These are phyloP conservation scores for Cotesia vestalis DNA, from an alignment of 1,140 invertebrate genomes.

Conservation along the genomic window DNA sequence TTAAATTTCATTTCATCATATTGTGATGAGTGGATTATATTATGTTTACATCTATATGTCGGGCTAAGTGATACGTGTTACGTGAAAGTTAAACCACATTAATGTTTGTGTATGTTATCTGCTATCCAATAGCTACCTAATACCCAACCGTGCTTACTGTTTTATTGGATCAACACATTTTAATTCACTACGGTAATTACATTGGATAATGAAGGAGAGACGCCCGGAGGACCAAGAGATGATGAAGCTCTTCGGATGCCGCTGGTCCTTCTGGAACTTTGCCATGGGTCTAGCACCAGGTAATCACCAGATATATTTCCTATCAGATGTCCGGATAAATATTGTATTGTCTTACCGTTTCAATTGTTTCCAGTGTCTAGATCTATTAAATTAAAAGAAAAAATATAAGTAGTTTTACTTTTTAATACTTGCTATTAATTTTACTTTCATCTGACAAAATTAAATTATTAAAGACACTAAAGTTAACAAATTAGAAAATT, in stretches of 20 bases:
- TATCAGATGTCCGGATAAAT: not conserved
- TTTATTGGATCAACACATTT: not conserved
- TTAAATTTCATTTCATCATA: slow-evolving; percentile 10
- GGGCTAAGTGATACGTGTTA: not conserved
- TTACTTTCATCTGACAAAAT: no score
- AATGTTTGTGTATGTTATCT: not conserved
- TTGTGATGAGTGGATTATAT: not conserved
- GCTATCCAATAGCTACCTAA: no score
- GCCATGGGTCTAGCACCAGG: slow-evolving; percentile 45
- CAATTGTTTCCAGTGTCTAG: no score
- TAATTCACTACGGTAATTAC: not conserved
- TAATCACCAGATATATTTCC: slow-evolving; percentile 18
- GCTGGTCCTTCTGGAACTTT: slow-evolving; percentile 51
- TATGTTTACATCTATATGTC: no score
- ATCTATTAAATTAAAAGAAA: no score
- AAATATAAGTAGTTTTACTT: no score
- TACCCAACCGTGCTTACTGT: not conserved
- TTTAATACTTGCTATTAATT: no score
- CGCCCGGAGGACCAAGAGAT: slow-evolving; percentile 42
- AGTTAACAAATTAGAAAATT: no score
- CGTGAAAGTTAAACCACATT: not conserved
- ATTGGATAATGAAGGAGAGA: slow-evolving; percentile 41
- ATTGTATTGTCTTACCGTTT: no score
- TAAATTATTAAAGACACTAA: no score
- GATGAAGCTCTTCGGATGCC: slow-evolving; percentile 50